These are phyloP conservation scores for Leptopilina boulardi DNA, from an alignment of 1,140 invertebrate species.

Conservation along the genomic window DNA sequence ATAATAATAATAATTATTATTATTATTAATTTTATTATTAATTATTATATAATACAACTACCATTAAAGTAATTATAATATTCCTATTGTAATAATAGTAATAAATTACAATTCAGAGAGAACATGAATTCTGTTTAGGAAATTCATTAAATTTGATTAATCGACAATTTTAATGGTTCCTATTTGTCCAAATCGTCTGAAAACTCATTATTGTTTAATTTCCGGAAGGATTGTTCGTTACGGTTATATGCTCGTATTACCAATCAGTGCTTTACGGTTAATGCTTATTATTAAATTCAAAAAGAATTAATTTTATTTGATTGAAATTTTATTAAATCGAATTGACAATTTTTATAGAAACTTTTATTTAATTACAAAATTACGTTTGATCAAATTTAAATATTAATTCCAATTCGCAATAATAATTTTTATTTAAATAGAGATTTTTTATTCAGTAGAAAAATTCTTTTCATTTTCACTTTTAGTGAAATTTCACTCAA, in stretches of 20 bases:
- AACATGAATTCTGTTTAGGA: neutral
- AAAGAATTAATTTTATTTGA: neutral
- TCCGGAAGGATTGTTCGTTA: conserved; percentile 1
- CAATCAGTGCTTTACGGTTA: neutral
- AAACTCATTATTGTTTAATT: neutral
- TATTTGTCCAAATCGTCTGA: neutral
- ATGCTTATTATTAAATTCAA: neutral
- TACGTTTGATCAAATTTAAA: no score
- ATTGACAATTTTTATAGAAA: neutral
- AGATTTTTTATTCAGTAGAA: no score
- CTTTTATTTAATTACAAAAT: neutral
- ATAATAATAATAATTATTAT: no score
- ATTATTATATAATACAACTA: neutral
- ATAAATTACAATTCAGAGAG: neutral
- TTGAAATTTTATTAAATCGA: no score
- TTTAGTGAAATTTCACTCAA: no score
- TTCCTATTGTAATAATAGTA: neutral
- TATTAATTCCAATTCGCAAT: no score
- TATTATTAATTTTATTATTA: neutral
- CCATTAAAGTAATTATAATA: no score
- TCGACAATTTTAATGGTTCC: neutral
- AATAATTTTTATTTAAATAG: no score
- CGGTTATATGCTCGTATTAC: neutral
- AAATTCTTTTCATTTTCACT: no score
- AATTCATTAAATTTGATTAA: neutral